Base-by-base conservation (phyloP, 2,113 vertebrate genomes). In the western clawed frog (Xenopus tropicalis) region DNA sequence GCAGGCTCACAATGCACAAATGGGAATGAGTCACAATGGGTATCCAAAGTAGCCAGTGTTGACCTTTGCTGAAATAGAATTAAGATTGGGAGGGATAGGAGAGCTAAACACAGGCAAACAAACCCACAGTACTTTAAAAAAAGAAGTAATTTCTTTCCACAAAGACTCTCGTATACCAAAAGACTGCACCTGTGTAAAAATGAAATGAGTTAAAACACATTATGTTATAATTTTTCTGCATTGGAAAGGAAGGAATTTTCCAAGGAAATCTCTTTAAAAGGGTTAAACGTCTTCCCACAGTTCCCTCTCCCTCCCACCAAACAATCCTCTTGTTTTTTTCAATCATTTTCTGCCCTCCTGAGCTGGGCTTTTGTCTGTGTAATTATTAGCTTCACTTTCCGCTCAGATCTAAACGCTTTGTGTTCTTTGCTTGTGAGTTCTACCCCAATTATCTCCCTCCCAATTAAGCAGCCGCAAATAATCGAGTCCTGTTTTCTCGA, bases 371-470 rank as follows among this genome's bases (percentile, higher is more conserved):
- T 76, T 76, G 73, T 76, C 66, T 76, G 46, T 61, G 73, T 76
- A 76, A 76, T 76, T 76, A 76, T 76, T 76, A 76, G 73, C 73
- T 76, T 76, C 66, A 76, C 66, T 76, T 76, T 76, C 73, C 46
- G 66, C 62, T 76, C 73, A 76, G 66, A 76, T 65, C 73, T 76
- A 76, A 76, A 69, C 14, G 73, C 73, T 76, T 76, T 76, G 73
- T 76, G 73, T 76, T 76, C 66, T 76, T 62, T 69, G 73, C 66
- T 76, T 76, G 56, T 46, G 17, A 76, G 73, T 69, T 63, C 73
- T 76, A 76, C 73, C 66, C 73, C 58, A 76, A 76, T 76, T 76
- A 76, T 76, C 66, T 76, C 73, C 66, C 66, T 76, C 66, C 73
- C 73, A 76, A 76, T 76, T 76, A 76, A 76, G 73, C 66, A 76